Evolutionary conservation across 2,888 invertebrate genomes (phyloP).

Genomic region (Pandemis cinnamomeana): DNA sequence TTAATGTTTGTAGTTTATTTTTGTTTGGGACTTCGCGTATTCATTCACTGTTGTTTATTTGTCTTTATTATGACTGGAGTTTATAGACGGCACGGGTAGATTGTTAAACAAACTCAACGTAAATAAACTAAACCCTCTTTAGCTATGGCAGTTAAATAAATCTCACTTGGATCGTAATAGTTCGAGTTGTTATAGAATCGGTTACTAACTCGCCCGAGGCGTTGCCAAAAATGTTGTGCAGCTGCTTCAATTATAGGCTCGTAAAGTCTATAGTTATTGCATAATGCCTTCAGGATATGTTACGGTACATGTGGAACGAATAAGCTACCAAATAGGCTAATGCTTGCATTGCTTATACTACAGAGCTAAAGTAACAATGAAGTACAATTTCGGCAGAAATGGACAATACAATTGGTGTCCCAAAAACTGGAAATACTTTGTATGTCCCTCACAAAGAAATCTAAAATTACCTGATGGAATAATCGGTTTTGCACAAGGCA

Average conservation of each 20-base stretch:
- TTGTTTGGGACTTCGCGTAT: not conserved
- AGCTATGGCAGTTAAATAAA: conserved; percentile 25
- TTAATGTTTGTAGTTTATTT: not conserved
- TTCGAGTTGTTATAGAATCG: conserved; percentile 8
- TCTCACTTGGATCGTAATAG: conserved; percentile 12
- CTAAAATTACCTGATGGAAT: conserved; percentile 6
- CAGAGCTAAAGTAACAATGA: not conserved
- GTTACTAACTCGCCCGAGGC: conserved; percentile 18
- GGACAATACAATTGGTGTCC: conserved; percentile 7
- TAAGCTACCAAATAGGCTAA: conserved; percentile 1
- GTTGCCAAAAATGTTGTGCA: conserved; percentile 32
- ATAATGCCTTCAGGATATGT: conserved; percentile 8
- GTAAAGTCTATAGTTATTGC: conserved; percentile 24
- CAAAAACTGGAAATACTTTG: not conserved
- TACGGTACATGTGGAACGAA: conserved; percentile 1
- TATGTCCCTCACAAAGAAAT: conserved; percentile 1
- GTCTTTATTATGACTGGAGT: conserved; percentile 29
- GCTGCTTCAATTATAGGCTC: conserved; percentile 10
- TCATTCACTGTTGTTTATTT: conserved; percentile 20
- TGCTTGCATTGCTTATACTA: not conserved
- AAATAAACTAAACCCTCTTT: conserved; percentile 24
- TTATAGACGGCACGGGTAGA: conserved; percentile 32
- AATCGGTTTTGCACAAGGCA: conserved; percentile 6
- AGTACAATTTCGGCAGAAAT: not conserved
- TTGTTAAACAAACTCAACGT: conserved; percentile 34